A percentile compares a stretch with the other conserved stretches of the same genome.
Evolutionary conservation across 2,797 vertebrate genomes (phyloP).

Genomic region (Sternotherus odoratus): DNA sequence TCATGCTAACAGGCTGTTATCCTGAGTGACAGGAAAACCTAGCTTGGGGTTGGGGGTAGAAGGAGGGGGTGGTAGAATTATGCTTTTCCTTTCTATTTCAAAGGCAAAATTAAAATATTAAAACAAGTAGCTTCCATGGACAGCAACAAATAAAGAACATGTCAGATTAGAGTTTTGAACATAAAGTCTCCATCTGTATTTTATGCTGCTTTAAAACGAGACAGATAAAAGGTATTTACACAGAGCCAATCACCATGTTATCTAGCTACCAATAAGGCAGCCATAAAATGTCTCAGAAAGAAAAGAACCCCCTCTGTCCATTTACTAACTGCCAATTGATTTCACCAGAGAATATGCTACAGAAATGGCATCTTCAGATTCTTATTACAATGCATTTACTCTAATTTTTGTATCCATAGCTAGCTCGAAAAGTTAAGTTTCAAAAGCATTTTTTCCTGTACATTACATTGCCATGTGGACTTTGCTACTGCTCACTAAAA

Average conservation of each 20-base stretch:
- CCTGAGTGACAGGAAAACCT: neutral
- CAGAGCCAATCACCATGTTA: neutral
- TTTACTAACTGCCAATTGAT: neutral
- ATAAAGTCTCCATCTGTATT: neutral
- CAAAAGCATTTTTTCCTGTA: neutral
- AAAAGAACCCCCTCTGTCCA: neutral
- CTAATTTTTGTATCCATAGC: neutral
- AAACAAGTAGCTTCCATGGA: neutral
- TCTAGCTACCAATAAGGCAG: accelerated
- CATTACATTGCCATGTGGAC: neutral
- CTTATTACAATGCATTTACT: neutral
- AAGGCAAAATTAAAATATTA: neutral
- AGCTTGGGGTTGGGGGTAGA: neutral
- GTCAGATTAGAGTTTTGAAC: neutral
- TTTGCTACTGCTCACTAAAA: neutral
- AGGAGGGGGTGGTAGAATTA: neutral
- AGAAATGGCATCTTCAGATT: neutral
- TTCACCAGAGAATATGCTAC: neutral
- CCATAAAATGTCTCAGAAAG: neutral
- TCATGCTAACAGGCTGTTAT: slow-evolving; percentile 45
- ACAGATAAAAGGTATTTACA: neutral
- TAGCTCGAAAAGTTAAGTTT: neutral
- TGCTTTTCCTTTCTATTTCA: neutral
- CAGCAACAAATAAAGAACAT: neutral
- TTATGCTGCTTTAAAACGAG: neutral